These are phyloP conservation scores for Cochlearius cochlearius DNA, from an alignment of 2,113 vertebrate genomes.

Conservation along the genomic window DNA sequence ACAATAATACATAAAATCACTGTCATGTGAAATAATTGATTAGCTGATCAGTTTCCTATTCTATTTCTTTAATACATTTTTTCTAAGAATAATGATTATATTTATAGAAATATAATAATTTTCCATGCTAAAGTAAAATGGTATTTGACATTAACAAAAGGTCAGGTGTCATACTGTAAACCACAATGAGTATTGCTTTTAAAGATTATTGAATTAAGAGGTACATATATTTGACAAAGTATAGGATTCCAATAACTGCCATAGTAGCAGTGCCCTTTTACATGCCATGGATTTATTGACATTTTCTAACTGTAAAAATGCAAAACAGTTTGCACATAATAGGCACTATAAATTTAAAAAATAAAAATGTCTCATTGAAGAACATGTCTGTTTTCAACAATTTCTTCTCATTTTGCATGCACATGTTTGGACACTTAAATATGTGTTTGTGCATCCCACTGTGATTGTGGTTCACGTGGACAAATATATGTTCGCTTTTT, in stretches of 20 bases:
- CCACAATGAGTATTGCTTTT: slow-evolving; percentile 76
- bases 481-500: not conserved
- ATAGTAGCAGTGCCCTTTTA: slow-evolving; percentile 71
- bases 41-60: slow-evolving; percentile 43
- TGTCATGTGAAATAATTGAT: slow-evolving; percentile 37
- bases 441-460: not conserved
- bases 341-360: slow-evolving; percentile 52
- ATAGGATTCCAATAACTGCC: slow-evolving; percentile 72
- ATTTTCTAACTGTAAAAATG: slow-evolving; percentile 69
- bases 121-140: slow-evolving; percentile 68
- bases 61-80: slow-evolving; percentile 63
- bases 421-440: not conserved
- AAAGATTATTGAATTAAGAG: slow-evolving; percentile 77
- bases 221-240: slow-evolving; percentile 78
- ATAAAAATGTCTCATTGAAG: slow-evolving; percentile 15
- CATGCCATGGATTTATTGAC: slow-evolving; percentile 73
- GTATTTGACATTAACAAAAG: slow-evolving; percentile 79
- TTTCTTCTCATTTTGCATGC: not conserved
- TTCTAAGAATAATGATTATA: slow-evolving; percentile 71
- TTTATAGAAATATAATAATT: slow-evolving; percentile 74
- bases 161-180: slow-evolving; percentile 72
- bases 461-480: not conserved
- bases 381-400: not conserved
- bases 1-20: slow-evolving; percentile 27
- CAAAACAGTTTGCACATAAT: slow-evolving; percentile 21